A percentile compares a stretch with the other conserved stretches of the same genome.
Evolutionary conservation across 1,140 invertebrate genomes (phyloP).

Genomic region (Drosophila kikkawai): DNA sequence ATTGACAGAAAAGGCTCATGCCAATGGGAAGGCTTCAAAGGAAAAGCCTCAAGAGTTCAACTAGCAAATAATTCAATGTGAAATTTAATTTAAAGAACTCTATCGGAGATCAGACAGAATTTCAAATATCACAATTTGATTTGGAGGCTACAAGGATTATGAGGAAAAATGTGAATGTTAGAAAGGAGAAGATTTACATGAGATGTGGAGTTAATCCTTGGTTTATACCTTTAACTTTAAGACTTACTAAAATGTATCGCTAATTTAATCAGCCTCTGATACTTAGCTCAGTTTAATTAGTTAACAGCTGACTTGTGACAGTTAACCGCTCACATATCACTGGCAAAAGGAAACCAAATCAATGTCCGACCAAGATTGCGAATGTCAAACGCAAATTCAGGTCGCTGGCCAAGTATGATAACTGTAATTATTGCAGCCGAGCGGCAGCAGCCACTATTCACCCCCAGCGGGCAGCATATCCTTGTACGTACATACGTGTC

Average conservation of each 20-base stretch:
- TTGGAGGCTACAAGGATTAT: conserved; percentile 1
- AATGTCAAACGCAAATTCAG: conserved; percentile 30
- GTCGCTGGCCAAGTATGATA: conserved; percentile 40
- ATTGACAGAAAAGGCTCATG: conserved; percentile 17
- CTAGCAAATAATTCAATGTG: conserved; percentile 15
- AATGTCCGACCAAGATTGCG: conserved; percentile 27
- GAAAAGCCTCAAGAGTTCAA: not conserved
- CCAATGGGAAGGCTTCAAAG: conserved; percentile 1
- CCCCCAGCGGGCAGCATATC: not conserved
- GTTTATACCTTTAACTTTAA: not conserved
- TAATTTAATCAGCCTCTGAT: not conserved
- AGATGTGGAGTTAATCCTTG: too few species aligned
- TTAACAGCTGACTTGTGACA: not conserved
- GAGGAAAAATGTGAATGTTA: not conserved
- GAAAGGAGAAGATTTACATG: not conserved
- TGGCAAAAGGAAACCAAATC: conserved; percentile 14
- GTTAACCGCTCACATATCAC: conserved; percentile 12
- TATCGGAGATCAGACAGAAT: conserved; percentile 5
- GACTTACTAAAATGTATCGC: not conserved
- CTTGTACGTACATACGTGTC: conserved; percentile 22
- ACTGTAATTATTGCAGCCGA: conserved; percentile 44
- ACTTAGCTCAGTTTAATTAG: not conserved
- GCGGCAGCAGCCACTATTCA: conserved; percentile 1
- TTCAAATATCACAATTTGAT: not conserved
- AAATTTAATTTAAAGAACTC: conserved; percentile 35